Evolutionary conservation across 2,888 invertebrate species (phyloP).

Genomic region (Phortica magna): DNA sequence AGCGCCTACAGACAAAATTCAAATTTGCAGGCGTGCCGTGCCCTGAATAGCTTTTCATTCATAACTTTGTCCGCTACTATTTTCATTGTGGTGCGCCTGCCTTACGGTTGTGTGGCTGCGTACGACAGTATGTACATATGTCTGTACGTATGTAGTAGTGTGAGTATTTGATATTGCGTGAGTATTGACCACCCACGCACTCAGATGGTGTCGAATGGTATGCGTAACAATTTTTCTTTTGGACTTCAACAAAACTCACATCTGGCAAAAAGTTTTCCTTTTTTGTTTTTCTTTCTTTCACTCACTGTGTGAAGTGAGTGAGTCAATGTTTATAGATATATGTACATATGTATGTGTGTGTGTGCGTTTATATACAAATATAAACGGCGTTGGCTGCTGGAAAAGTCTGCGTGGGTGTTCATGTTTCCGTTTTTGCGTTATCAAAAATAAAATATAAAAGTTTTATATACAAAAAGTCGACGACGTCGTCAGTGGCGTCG

Average conservation of each 20-base stretch:
- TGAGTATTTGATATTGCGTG: background rate
- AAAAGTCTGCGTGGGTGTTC: constrained; percentile 61
- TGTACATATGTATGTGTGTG: constrained; percentile 20
- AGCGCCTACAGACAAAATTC: constrained; percentile 1
- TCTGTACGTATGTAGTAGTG: constrained; percentile 4
- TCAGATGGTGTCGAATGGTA: constrained; percentile 61
- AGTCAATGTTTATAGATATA: background rate
- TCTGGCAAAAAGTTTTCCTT: constrained; percentile 5
- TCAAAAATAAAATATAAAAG: constrained; percentile 61
- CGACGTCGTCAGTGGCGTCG: background rate
- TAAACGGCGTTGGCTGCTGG: constrained; percentile 52
- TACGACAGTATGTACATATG: background rate
- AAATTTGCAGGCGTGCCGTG: background rate
- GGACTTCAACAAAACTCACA: constrained; percentile 7
- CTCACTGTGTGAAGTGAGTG: background rate
- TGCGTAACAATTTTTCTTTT: constrained; percentile 61
- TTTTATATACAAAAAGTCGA: constrained; percentile 12
- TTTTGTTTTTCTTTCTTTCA: background rate
- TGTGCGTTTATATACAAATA: constrained; percentile 53
- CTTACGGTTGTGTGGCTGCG: background rate
- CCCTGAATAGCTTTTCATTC: constrained; percentile 61
- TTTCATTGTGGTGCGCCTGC: background rate
- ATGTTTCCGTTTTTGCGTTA: constrained; percentile 60
- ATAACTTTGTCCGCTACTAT: constrained; percentile 58
- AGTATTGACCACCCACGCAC: constrained; percentile 53